Percentiles rank a stretch among this genome's conserved stretches.
Conservation (phyloP, 2,113 vertebrate genomes). For the Pavo muticus region DNA sequence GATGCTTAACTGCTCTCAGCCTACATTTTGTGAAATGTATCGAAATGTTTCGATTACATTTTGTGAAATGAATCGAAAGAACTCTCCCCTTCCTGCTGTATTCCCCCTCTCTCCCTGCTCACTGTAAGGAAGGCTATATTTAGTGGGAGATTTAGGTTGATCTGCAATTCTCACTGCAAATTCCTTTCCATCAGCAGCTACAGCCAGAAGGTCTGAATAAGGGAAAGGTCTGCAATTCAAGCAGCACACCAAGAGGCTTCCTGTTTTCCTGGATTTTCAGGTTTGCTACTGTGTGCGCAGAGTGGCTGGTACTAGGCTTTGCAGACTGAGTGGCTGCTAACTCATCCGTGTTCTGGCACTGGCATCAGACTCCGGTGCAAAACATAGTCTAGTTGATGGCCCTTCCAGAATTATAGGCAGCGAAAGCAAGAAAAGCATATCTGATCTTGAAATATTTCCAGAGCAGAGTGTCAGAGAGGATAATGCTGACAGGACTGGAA, state of each 20-base stretch:
- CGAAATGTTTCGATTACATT: too few relatives aligned
- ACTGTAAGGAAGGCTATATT: slow-evolving; percentile 28
- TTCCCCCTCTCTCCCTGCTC: neutral
- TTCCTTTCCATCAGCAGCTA: slow-evolving; percentile 66
- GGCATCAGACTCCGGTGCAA: neutral
- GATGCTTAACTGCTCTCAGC: neutral
- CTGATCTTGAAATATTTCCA: slow-evolving; percentile 62
- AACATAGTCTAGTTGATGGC: neutral
- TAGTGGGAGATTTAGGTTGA: slow-evolving; percentile 34
- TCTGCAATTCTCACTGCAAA: slow-evolving; percentile 46
- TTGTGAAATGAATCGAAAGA: neutral
- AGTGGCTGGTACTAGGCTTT: neutral
- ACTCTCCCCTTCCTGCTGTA: neutral
- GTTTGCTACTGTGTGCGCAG: slow-evolving; percentile 55
- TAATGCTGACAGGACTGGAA: slow-evolving; percentile 66
- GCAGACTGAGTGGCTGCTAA: slow-evolving; percentile 49
- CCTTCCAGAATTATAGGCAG: slow-evolving; percentile 59
- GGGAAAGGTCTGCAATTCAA: slow-evolving; percentile 39
- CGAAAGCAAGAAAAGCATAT: slow-evolving; percentile 16
- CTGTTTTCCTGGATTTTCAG: slow-evolving; percentile 53
- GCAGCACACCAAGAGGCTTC: neutral
- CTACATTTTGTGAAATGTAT: neutral
- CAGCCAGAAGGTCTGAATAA: slow-evolving; percentile 67
- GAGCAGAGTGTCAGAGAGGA: slow-evolving; percentile 43
- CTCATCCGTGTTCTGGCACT: neutral